phyloP scores from a whole-genome alignment of 2,797 vertebrate species.

The Peromyscus nudipes region DNA sequence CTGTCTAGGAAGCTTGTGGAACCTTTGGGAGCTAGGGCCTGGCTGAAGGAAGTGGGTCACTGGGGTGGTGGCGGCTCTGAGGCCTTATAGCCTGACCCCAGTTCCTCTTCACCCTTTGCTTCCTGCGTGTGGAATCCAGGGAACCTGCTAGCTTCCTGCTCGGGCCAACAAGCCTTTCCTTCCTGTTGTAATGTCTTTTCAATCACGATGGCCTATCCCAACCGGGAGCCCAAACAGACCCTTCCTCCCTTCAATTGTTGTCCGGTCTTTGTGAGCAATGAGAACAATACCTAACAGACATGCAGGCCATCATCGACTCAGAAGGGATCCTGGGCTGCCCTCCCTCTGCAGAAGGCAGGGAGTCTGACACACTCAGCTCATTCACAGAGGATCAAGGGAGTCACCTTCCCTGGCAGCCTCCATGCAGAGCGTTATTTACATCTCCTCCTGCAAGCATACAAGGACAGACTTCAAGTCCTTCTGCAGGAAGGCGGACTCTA shows the following conservation, averaged over 20 bases:
- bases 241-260: background rate
- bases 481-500: background rate
- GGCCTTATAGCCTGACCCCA: background rate
- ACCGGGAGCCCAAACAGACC: background rate
- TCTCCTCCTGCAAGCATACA: background rate
- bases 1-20: background rate
- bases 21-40: background rate
- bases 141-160: background rate
- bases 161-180: background rate
- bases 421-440: rapidly evolving
- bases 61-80: background rate
- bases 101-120: background rate
- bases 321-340: background rate
- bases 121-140: background rate
- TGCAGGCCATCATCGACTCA: rapidly evolving
- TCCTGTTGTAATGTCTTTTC: background rate
- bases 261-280: background rate
- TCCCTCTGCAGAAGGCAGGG: background rate
- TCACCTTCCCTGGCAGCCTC: too few relatives aligned
- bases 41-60: background rate
- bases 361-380: too few relatives aligned
- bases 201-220: background rate
- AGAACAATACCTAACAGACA: background rate
- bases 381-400: rapidly evolving
- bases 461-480: too few relatives aligned